Percentiles rank a stretch among this genome's conserved stretches.
Conservation (phyloP, 2,113 vertebrate species). For the Mobula hypostoma region DNA sequence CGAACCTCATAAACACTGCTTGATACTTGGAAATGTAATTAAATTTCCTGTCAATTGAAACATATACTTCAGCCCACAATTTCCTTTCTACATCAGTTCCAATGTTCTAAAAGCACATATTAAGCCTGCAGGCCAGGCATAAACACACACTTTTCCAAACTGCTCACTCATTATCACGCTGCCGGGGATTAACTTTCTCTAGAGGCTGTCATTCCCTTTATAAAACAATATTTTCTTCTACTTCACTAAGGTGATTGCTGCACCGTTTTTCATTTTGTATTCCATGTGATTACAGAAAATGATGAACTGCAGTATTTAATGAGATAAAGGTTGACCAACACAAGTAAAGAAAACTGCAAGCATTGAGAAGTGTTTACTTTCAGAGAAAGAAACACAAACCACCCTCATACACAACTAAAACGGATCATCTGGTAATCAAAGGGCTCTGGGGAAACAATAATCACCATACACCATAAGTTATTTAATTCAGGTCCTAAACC, state of each 20-base stretch:
- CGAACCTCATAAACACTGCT: slow-evolving; percentile 5
- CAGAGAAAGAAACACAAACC: background rate
- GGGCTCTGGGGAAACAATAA: no score
- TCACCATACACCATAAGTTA: no score
- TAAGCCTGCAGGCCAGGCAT: background rate
- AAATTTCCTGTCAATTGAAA: background rate
- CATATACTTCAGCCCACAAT: background rate
- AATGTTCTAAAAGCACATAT: background rate
- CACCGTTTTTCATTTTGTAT: background rate
- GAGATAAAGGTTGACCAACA: background rate
- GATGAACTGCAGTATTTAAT: background rate
- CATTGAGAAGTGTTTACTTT: background rate
- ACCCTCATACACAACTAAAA: no score
- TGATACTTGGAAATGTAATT: slow-evolving; percentile 33
- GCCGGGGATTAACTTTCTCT: background rate
- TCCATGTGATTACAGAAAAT: background rate
- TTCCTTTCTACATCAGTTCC: background rate
- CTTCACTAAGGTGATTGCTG: background rate
- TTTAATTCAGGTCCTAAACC: no score
- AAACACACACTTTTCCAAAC: background rate
- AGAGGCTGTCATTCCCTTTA: background rate
- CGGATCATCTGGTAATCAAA: no score
- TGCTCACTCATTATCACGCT: background rate
- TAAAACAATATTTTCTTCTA: background rate
- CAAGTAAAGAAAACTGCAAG: background rate